A percentile compares a stretch with the other conserved stretches of the same genome.
Conservation (phyloP, 2,888 invertebrate genomes). For the Athrips mouffetella region DNA sequence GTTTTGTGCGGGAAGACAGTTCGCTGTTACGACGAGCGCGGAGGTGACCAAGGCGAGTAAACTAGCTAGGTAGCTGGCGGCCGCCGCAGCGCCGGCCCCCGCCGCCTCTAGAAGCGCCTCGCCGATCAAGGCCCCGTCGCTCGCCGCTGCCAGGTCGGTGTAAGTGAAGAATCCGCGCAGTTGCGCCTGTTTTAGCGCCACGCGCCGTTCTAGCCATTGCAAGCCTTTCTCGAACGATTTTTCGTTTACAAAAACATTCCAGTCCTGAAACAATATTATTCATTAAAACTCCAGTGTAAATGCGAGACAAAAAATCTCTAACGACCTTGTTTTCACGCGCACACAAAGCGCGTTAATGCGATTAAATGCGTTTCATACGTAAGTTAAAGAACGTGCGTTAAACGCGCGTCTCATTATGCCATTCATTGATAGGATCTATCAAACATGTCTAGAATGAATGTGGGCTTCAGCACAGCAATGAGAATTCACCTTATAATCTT, state of each 20-base stretch:
- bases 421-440: no score
- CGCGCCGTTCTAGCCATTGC: slow-evolving; percentile 81
- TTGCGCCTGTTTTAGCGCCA: slow-evolving; percentile 85
- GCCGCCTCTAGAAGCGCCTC: slow-evolving; percentile 27
- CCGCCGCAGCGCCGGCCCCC: slow-evolving; percentile 28
- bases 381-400: no score
- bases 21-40: slow-evolving; percentile 30
- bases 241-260: slow-evolving; percentile 90
- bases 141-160: slow-evolving; percentile 82
- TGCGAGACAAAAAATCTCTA: no score
- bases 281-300: no score
- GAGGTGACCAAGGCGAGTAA: slow-evolving; percentile 38
- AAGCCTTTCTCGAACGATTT: slow-evolving; percentile 86
- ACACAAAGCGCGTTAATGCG: no score
- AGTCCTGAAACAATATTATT: slow-evolving; percentile 80
- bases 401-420: no score
- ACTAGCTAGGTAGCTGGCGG: slow-evolving; percentile 32
- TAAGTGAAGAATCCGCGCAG: slow-evolving; percentile 91
- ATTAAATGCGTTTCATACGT: no score
- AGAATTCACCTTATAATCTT: no score
- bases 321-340: no score
- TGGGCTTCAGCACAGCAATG: no score
- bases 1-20: slow-evolving; percentile 28
- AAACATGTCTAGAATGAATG: no score
- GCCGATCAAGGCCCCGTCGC: slow-evolving; percentile 63